Conservation (phyloP, 2,797 vertebrate genomes). For the Orientallactaga sibirica region DNA sequence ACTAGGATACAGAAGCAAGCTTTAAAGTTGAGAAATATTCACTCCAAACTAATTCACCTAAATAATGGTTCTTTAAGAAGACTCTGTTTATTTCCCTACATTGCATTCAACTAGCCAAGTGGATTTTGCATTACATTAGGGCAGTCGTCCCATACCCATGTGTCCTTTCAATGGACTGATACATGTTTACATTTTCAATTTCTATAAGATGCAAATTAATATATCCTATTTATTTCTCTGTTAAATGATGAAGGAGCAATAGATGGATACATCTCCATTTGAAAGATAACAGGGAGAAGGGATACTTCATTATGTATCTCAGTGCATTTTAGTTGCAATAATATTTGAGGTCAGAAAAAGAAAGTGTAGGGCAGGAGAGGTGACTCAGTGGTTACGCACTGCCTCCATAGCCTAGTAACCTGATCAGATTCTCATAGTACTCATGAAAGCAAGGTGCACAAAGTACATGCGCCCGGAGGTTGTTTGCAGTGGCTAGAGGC, state of each 20-base stretch:
- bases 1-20: conserved; percentile 34
- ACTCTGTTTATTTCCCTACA: background rate
- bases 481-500: too few species aligned
- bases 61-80: background rate
- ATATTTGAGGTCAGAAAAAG: background rate
- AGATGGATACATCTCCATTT: background rate
- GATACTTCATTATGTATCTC: background rate
- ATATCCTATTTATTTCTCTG: conserved; percentile 15
- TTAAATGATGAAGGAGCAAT: background rate
- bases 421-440: too few species aligned
- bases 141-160: background rate
- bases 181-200: conserved; percentile 9
- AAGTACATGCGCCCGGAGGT: too few species aligned
- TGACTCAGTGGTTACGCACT: too few species aligned
- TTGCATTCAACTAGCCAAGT: background rate
- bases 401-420: too few species aligned
- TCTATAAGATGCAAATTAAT: conserved; percentile 16
- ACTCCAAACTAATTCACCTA: background rate
- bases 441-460: too few species aligned
- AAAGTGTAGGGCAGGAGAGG: too few species aligned
- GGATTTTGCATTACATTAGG: background rate
- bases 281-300: background rate
- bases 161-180: background rate
- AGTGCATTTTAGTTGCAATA: background rate
- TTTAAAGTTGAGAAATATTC: conserved; percentile 1